phyloP scores from a whole-genome alignment of 2,113 vertebrate genomes.

The Marmota monax region DNA sequence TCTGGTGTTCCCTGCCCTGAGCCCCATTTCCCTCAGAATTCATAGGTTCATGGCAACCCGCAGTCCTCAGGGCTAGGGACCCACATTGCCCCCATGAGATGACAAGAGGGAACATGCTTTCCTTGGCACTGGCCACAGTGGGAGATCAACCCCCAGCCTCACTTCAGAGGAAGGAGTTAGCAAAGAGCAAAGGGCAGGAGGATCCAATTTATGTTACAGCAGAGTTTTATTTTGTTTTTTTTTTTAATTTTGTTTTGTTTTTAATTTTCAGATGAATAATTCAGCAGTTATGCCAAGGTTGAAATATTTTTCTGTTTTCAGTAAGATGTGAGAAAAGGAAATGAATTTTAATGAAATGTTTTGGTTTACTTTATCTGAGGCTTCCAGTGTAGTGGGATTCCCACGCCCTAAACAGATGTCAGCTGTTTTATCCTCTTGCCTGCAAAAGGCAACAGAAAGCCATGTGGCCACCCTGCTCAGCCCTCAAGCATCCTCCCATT shows the following conservation, averaged over 20 bases:
- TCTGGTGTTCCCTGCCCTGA: neutral
- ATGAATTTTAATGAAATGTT: conserved; percentile 84
- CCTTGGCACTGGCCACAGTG: neutral
- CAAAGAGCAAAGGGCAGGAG: neutral
- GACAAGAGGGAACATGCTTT: accelerated
- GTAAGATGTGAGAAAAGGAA: conserved; percentile 82
- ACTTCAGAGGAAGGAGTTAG: neutral
- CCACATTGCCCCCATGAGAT: neutral
- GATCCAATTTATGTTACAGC: neutral
- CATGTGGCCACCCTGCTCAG: neutral
- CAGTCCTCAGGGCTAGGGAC: accelerated
- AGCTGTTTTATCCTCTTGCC: conserved; percentile 38
- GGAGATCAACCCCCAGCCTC: neutral
- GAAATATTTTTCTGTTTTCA: conserved; percentile 83
- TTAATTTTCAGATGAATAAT: conserved; percentile 82
- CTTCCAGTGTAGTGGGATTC: conserved; percentile 69
- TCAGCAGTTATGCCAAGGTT: conserved; percentile 82
- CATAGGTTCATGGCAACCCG: accelerated
- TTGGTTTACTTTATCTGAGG: conserved; percentile 81
- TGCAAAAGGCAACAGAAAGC: conserved; percentile 42
- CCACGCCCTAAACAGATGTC: conserved; percentile 73
- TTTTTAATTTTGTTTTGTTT: conserved; percentile 20
- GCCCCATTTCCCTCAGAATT: neutral
- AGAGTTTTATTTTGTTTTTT: conserved; percentile 38
- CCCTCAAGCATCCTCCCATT: neutral